Conservation (phyloP, 53 echinoderm and acorn worm species). For the Patiria pectinifera region DNA sequence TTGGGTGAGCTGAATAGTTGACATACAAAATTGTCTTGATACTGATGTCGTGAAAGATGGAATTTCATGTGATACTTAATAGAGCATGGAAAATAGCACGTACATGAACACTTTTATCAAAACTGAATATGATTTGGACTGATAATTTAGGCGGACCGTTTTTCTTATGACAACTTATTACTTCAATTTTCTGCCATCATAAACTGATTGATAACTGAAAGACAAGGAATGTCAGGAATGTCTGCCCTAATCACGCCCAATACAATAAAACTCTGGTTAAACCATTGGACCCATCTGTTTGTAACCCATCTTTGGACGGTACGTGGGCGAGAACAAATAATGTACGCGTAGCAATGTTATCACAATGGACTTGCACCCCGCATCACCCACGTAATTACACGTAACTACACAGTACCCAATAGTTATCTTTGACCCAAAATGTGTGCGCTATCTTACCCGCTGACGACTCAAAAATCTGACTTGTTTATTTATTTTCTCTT, state of each 20-base stretch:
- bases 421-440: not conserved
- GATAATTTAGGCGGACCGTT: not conserved
- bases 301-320: not conserved
- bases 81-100: no score
- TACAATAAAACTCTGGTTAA: not conserved
- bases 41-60: no score
- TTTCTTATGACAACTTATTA: not conserved
- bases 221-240: conserved; percentile 5
- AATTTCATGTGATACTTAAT: no score
- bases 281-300: not conserved
- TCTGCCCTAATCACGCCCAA: not conserved
- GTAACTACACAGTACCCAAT: no score
- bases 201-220: not conserved
- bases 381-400: not conserved
- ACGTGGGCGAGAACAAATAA: not conserved
- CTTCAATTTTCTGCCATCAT: not conserved
- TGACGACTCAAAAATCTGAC: not conserved
- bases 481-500: not conserved
- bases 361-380: not conserved
- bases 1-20: no score
- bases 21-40: no score
- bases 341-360: not conserved
- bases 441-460: not conserved
- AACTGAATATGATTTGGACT: no score
- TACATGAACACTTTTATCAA: no score